Evolutionary conservation across 2,888 invertebrate species (phyloP).

Genomic region (Steromphala cineraria): DNA sequence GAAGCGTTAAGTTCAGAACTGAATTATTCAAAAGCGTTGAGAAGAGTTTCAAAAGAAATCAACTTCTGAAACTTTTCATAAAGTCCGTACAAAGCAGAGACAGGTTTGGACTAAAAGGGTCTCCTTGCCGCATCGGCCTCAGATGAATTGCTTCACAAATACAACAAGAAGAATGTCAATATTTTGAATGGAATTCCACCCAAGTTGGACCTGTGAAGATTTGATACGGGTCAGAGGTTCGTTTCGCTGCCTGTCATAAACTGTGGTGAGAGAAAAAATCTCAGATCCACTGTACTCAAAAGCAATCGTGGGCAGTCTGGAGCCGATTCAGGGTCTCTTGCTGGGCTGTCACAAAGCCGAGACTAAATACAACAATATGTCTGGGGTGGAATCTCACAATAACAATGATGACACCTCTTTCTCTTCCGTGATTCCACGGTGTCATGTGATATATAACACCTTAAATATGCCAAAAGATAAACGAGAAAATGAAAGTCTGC

Average conservation of each 20-base stretch:
- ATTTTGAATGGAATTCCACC: background rate
- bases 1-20: too few relatives aligned
- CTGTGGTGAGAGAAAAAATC: background rate
- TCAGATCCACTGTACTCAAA: background rate
- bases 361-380: background rate
- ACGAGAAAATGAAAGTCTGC: background rate
- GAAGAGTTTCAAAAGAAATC: too few relatives aligned
- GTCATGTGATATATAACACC: background rate
- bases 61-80: too few relatives aligned
- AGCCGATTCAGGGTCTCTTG: background rate
- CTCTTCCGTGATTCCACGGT: background rate
- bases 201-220: background rate
- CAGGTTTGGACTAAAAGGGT: too few relatives aligned
- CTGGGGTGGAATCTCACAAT: background rate
- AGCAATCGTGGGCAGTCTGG: background rate
- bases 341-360: background rate
- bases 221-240: background rate
- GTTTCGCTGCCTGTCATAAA: background rate
- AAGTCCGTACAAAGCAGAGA: too few relatives aligned
- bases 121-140: too few relatives aligned
- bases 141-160: too few relatives aligned
- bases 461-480: background rate
- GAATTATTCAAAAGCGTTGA: too few relatives aligned
- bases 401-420: background rate
- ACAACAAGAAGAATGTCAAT: background rate